Conservation (phyloP, 2,113 vertebrate species). For the Phylloscopus trochiloides region DNA sequence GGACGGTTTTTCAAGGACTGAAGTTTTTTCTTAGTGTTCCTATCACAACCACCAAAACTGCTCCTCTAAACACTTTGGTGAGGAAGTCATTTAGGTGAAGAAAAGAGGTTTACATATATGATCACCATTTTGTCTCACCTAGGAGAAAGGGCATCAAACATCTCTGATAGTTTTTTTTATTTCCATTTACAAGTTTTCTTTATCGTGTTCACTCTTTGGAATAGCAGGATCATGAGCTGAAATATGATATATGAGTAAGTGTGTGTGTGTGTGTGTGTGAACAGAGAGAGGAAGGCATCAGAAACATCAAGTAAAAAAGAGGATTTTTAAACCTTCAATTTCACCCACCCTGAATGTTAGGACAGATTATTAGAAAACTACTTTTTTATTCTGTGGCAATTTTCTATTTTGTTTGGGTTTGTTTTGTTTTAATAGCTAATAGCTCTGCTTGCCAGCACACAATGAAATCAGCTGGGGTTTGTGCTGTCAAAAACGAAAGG, state of each 20-base stretch:
- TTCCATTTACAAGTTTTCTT: not conserved
- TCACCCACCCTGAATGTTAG: not conserved
- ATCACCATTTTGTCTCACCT: not conserved
- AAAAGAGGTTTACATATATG: not conserved
- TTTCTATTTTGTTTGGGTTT: not conserved
- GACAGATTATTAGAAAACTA: not conserved
- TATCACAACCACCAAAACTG: not conserved
- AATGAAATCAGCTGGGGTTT: constrained; percentile 10
- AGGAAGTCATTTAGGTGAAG: not conserved
- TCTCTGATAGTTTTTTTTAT: not conserved
- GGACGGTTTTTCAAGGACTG: not conserved
- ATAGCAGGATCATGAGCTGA: not conserved
- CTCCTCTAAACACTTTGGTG: not conserved
- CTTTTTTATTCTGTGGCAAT: not conserved
- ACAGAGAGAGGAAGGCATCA: not conserved
- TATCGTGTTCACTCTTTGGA: not conserved
- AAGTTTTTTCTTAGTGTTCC: not conserved
- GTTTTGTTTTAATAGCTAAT: not conserved
- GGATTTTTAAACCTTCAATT: not conserved
- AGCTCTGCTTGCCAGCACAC: not conserved
- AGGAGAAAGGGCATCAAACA: not conserved
- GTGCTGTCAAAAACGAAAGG: not conserved
- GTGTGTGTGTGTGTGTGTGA: fast-evolving
- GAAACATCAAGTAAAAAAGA: not conserved
- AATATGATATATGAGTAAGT: fast-evolving